A percentile compares a stretch with the other conserved stretches of the same genome.
These are phyloP conservation scores for Beroe forskalii DNA, from an alignment of 37 sponge, comb jelly and placozoan genomes.

Conservation along the genomic window DNA sequence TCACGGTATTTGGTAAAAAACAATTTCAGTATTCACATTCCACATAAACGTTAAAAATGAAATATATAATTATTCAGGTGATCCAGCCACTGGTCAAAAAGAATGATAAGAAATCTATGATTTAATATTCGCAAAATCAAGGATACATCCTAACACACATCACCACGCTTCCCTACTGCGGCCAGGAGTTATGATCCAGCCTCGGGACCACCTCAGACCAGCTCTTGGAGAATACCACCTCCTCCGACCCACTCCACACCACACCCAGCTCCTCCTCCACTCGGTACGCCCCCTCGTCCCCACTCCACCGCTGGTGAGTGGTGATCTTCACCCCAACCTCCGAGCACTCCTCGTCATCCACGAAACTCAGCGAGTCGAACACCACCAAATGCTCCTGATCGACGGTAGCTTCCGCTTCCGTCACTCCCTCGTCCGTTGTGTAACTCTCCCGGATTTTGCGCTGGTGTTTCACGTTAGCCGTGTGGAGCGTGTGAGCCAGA, in stretches of 20 bases:
- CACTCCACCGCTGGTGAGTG: neutral
- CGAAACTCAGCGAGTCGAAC: neutral
- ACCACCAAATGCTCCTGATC: neutral
- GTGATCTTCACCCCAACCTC: conserved; percentile 19
- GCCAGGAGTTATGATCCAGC: neutral
- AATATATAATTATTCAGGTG: too few species aligned
- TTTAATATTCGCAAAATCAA: too few species aligned
- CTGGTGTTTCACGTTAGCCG: conserved; percentile 23
- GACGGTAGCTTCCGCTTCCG: neutral
- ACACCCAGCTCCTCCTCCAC: conserved; percentile 10
- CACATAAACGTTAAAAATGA: too few species aligned
- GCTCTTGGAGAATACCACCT: neutral
- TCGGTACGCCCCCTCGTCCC: neutral
- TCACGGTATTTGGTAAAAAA: too few species aligned
- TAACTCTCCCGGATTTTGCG: neutral
- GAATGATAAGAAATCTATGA: too few species aligned
- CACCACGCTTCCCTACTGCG: too few species aligned
- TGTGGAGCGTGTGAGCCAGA: neutral
- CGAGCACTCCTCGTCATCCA: neutral
- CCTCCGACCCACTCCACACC: neutral
- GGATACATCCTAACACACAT: too few species aligned
- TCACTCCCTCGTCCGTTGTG: neutral
- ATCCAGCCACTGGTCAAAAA: too few species aligned
- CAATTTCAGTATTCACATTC: too few species aligned
- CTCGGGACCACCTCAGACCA: neutral